phyloP scores from a whole-genome alignment of 2,888 invertebrate species.

The Dusona sp. region DNA sequence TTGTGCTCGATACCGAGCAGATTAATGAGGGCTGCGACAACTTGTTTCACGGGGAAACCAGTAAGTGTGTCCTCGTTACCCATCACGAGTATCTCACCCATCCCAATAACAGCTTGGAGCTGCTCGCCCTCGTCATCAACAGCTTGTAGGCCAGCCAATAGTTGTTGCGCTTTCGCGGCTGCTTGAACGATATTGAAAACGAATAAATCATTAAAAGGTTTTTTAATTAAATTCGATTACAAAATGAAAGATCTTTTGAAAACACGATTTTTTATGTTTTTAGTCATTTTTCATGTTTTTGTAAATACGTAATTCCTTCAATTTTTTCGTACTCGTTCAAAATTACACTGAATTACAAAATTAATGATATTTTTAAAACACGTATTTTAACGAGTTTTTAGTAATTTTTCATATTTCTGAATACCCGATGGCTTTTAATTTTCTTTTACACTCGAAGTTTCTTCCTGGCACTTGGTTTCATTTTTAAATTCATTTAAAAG shows the following conservation, averaged over 20 bases:
- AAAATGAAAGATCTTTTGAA: no score
- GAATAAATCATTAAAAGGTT: background rate
- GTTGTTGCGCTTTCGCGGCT: slow-evolving; percentile 96
- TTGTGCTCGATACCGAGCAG: slow-evolving; percentile 98
- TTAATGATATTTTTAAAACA: background rate
- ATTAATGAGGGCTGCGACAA: slow-evolving; percentile 97
- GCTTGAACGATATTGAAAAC: slow-evolving; percentile 68
- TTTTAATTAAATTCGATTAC: no score
- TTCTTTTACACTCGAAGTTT: background rate
- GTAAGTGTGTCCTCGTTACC: slow-evolving; percentile 99
- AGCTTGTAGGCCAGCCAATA: slow-evolving; percentile 96
- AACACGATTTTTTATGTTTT: no score
- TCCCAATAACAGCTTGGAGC: slow-evolving; percentile 98
- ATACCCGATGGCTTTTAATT: background rate
- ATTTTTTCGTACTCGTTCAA: no score
- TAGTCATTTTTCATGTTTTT: no score
- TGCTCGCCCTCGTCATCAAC: slow-evolving; percentile 98
- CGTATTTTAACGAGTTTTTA: background rate
- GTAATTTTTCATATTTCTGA: background rate
- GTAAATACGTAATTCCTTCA: no score
- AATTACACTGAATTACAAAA: background rate
- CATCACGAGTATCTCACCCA: slow-evolving; percentile 99
- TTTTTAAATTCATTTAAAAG: background rate
- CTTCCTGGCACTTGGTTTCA: background rate
- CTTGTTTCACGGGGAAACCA: slow-evolving; percentile 99